These are phyloP conservation scores for Natator depressus DNA, from an alignment of 2,113 vertebrate species.

Conservation along the genomic window DNA sequence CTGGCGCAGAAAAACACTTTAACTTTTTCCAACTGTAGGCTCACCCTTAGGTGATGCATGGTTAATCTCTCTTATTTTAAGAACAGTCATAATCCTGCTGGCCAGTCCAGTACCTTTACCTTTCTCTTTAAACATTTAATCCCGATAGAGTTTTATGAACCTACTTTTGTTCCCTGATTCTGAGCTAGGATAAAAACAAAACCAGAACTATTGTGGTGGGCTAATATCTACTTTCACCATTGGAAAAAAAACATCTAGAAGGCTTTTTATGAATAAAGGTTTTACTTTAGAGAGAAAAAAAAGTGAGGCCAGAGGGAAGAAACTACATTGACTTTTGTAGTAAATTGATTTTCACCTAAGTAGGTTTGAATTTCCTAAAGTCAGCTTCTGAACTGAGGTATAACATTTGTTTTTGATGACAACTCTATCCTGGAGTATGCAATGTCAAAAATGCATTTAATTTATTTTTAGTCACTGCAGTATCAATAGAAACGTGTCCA, in stretches of 20 bases:
- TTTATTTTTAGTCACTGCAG: background rate
- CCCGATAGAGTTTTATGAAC: background rate
- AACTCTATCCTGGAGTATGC: background rate
- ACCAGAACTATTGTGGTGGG: background rate
- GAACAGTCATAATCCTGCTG: background rate
- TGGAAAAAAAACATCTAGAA: background rate
- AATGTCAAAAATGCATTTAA: background rate
- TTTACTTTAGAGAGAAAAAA: background rate
- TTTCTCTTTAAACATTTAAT: background rate
- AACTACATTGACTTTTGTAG: slow-evolving; percentile 7
- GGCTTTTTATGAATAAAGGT: background rate
- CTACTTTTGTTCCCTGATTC: background rate
- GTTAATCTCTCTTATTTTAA: background rate
- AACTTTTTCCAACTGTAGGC: background rate
- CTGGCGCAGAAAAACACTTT: background rate
- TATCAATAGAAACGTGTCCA: background rate
- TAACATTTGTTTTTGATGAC: background rate
- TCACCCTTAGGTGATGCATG: background rate
- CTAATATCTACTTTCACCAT: slow-evolving; percentile 5
- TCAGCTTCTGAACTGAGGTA: background rate
- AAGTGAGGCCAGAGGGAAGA: background rate
- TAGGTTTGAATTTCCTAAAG: background rate
- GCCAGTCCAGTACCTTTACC: background rate
- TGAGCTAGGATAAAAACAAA: background rate
- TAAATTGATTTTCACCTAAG: background rate